Evolutionary conservation across 2,797 vertebrate species (phyloP).

Genomic region (Lycodopsis pacificus): DNA sequence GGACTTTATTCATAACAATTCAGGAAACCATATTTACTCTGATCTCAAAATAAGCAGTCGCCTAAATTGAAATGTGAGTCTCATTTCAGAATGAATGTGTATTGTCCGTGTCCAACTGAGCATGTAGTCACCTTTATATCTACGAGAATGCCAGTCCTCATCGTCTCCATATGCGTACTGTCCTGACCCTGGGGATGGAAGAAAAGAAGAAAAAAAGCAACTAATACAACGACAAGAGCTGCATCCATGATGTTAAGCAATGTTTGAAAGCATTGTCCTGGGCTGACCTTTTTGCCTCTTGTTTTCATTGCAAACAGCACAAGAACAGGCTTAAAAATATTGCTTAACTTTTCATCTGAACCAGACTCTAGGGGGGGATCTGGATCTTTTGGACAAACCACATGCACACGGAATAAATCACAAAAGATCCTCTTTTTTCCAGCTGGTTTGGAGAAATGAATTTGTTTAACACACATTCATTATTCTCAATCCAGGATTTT

Average conservation of each 20-base stretch:
- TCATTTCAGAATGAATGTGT: constrained; percentile 8
- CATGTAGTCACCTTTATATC: constrained; percentile 92
- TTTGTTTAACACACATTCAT: constrained; percentile 42
- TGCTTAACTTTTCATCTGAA: constrained; percentile 63
- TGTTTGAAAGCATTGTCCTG: constrained; percentile 56
- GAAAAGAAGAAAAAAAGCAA: constrained; percentile 74
- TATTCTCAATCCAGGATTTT: constrained; percentile 30
- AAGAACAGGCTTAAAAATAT: constrained; percentile 52
- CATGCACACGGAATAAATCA: constrained; percentile 47
- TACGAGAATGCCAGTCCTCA: constrained; percentile 91
- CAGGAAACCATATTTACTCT: not conserved
- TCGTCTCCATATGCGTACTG: constrained; percentile 92
- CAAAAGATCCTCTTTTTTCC: constrained; percentile 50
- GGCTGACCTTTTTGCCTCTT: constrained; percentile 11
- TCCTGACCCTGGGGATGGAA: constrained; percentile 91
- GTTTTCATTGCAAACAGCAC: constrained; percentile 12
- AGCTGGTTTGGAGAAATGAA: constrained; percentile 39
- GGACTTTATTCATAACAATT: not conserved
- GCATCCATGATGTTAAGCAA: constrained; percentile 64
- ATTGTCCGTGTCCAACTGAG: constrained; percentile 14
- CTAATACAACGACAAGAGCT: constrained; percentile 76
- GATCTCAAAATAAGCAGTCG: not conserved
- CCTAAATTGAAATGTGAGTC: not conserved
- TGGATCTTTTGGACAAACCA: constrained; percentile 55
- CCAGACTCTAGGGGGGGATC: constrained; percentile 40